phyloP scores from a whole-genome alignment of 30 jellyfish, hydroid and myxozoan species.

The Pseudorhiza aurosa region DNA sequence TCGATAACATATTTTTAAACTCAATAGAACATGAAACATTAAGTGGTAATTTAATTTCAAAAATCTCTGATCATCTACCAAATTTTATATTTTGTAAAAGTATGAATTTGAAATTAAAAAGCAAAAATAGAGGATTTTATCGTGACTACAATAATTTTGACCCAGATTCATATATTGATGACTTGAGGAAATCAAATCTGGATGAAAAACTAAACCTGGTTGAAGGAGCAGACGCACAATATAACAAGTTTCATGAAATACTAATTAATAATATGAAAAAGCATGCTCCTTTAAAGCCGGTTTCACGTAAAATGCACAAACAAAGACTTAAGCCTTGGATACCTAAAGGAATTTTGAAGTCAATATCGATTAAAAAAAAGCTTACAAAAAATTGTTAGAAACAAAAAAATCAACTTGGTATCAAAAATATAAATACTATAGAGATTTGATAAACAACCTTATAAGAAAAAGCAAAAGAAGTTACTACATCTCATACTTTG shows the following conservation, averaged over 20 bases:
- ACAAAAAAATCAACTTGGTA: constrained; percentile 28
- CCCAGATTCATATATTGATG: constrained; percentile 9
- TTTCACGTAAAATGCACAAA: constrained; percentile 16
- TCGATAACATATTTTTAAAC: constrained; percentile 28
- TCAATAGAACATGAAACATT: constrained; percentile 28
- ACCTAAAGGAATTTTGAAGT: constrained; percentile 47
- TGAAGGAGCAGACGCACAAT: constrained; percentile 39
- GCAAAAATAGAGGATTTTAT: constrained; percentile 1
- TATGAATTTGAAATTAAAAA: constrained; percentile 1
- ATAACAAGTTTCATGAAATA: constrained; percentile 33
- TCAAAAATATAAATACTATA: constrained; percentile 26
- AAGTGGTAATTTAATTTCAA: constrained; percentile 34
- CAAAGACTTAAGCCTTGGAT: constrained; percentile 66
- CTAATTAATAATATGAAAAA: neutral
- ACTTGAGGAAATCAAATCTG: constrained; percentile 4
- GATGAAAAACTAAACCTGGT: neutral
- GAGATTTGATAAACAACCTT: constrained; percentile 31
- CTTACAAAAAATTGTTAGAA: constrained; percentile 24
- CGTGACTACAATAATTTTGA: constrained; percentile 44
- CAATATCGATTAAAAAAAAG: constrained; percentile 52
- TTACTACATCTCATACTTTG: constrained; percentile 20
- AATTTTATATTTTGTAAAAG: constrained; percentile 26
- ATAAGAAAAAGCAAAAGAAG: constrained; percentile 42
- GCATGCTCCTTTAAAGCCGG: constrained; percentile 53
- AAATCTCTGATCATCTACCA: constrained; percentile 49